Base-by-base conservation (phyloP, 2,113 vertebrate genomes). In the Ursus arctos region DNA sequence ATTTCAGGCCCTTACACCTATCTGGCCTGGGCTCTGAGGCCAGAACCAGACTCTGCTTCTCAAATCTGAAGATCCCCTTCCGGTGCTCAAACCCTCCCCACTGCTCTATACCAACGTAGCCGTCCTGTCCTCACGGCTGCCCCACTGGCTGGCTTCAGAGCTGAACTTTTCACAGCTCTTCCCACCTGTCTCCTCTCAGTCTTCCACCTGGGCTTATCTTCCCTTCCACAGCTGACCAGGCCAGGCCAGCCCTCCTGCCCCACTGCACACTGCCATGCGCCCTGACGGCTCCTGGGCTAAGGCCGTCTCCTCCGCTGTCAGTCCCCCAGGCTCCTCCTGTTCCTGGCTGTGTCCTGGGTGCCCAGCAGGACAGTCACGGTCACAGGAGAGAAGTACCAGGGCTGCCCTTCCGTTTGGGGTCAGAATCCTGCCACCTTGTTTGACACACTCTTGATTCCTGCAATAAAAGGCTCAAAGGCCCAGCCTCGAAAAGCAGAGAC, bases 221-320 rank as follows among this genome's bases (percentile, higher is more conserved):
- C 22, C 26, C 79, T 53, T 31, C 36, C 33, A 2, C 4, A 16
- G 71, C 63, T 4, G 21, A 13, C 49, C 13, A 19, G 88, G 16
- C 63, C 53, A 77, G 69, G 80, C 51, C 85, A 33, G 59, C 11
- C 49, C n/a, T 80, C 57, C 33, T 0, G 16, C 4, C 57, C 36
- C 6, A 8, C 7, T 0, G 0, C 76, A 21, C 63, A 28, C 16
- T 0, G 12, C 18, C 33, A 18, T 0, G 1, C 6, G 26, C 15
- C 33, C 77, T 0, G 24, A 51, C 16, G 0, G 6, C 11, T 22
- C 59, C 49, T 26, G 1, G 2, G 16, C 57, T 49, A 36, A 40
- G 11, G 40, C 22, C 21, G 31, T 84, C 33, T 2, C 5, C 2
- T 3, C 71, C 0, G 1, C 51, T 0, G 2, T 10, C 14, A 57